These are phyloP conservation scores for Netelia virgata DNA, from an alignment of 2,888 invertebrate species.

Conservation along the genomic window DNA sequence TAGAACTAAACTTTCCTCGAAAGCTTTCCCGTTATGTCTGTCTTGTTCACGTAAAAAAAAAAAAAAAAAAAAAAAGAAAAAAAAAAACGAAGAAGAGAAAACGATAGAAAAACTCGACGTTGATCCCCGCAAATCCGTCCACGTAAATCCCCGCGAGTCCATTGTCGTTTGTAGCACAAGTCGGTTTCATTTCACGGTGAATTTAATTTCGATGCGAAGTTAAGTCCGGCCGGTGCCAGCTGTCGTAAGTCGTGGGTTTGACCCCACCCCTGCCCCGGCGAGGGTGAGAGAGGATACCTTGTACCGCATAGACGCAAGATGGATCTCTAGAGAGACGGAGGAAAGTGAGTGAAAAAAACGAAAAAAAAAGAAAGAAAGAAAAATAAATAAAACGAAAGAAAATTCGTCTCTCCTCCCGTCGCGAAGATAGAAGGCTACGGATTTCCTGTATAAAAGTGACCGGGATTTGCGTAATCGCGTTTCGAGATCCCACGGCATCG, in stretches of 20 bases:
- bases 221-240: conserved; percentile 78
- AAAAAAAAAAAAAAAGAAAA: conserved; percentile 34
- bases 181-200: conserved; percentile 84
- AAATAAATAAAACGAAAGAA: conserved; percentile 44
- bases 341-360: conserved; percentile 61
- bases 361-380: conserved; percentile 34
- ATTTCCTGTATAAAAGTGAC: conserved; percentile 80
- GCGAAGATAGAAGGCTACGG: conserved; percentile 71
- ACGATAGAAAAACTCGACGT: conserved; percentile 56
- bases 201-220: conserved; percentile 82
- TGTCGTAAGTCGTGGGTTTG: conserved; percentile 77
- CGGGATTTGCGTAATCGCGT: conserved; percentile 83
- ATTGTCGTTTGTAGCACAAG: conserved; percentile 75
- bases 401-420: conserved; percentile 41
- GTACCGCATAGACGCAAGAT: conserved; percentile 32
- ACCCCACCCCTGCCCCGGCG: conserved; percentile 73
- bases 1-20: conserved; percentile 20
- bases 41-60: conserved; percentile 35
- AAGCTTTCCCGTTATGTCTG: conserved; percentile 25
- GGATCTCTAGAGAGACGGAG: conserved; percentile 65
- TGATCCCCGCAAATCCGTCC: conserved; percentile 80
- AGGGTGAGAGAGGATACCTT: conserved; percentile 28
- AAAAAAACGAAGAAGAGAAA: conserved; percentile 33
- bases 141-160: conserved; percentile 80
- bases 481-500: conserved; percentile 66